phyloP scores from a whole-genome alignment of 53 echinoderm and acorn worm genomes.

The Henricia sp. region DNA sequence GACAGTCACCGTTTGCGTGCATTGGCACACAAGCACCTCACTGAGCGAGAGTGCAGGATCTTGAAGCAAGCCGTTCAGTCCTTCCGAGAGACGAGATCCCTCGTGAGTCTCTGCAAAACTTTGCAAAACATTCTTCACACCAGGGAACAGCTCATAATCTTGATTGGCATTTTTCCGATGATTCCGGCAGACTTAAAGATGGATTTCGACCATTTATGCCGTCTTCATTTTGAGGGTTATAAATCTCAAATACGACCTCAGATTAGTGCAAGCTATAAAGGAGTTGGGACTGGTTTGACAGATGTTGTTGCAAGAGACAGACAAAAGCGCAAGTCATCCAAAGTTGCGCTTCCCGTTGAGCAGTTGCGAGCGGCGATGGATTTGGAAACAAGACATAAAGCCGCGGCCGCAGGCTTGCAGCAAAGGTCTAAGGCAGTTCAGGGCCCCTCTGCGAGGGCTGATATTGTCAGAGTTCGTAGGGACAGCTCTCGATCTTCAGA shows the following conservation, averaged over 20 bases:
- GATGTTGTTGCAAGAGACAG: slow-evolving; percentile 15
- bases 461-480: slow-evolving; percentile 50
- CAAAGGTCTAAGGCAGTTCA: not conserved
- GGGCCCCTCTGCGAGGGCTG: slow-evolving; percentile 9
- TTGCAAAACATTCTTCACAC: slow-evolving; percentile 80
- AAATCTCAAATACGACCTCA: slow-evolving; percentile 51
- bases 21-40: slow-evolving; percentile 78
- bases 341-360: slow-evolving; percentile 68
- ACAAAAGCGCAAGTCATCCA: slow-evolving; percentile 34
- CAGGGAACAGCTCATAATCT: slow-evolving; percentile 71
- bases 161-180: slow-evolving; percentile 80
- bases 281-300: too few relatives aligned
- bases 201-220: slow-evolving; percentile 86
- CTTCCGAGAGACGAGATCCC: slow-evolving; percentile 85
- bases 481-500: slow-evolving; percentile 62
- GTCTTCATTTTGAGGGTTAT: slow-evolving; percentile 82
- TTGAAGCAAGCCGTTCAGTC: slow-evolving; percentile 76
- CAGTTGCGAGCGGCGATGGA: slow-evolving; percentile 65
- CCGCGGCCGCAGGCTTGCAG: slow-evolving; percentile 4
- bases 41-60: slow-evolving; percentile 76
- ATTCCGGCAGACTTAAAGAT: slow-evolving; percentile 70
- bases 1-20: slow-evolving; percentile 76
- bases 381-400: slow-evolving; percentile 8
- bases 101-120: slow-evolving; percentile 77
- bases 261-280: too few relatives aligned